Evolutionary conservation across 2,797 vertebrate genomes (phyloP).

Genomic region (Sorex maritimensis): DNA sequence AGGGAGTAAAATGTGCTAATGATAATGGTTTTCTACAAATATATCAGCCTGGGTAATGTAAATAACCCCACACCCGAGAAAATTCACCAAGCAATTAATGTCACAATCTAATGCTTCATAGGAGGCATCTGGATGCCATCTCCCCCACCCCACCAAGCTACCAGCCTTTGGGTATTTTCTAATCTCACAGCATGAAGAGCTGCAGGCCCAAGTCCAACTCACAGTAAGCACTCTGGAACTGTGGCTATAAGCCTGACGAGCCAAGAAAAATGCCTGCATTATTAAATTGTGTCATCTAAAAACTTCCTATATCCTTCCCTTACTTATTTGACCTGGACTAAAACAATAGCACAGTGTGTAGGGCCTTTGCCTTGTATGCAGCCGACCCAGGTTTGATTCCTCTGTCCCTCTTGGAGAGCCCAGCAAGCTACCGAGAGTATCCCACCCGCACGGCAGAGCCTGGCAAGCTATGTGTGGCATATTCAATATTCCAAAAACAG

Average conservation of each 20-base stretch:
- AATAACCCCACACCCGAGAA: neutral
- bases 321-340: neutral
- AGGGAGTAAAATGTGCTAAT: slow-evolving; percentile 25
- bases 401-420: too few relatives aligned
- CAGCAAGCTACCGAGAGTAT: too few relatives aligned
- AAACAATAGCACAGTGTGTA: too few relatives aligned
- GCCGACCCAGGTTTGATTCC: too few relatives aligned
- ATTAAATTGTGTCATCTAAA: neutral
- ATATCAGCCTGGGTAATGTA: slow-evolving; percentile 1
- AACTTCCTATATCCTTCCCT: neutral
- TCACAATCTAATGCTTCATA: neutral
- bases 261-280: accelerated
- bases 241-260: neutral
- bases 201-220: accelerated
- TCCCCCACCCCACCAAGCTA: neutral
- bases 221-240: neutral
- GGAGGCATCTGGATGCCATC: neutral
- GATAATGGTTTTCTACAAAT: neutral
- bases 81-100: slow-evolving; percentile 2
- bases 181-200: neutral
- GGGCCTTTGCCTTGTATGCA: too few relatives aligned
- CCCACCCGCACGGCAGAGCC: too few relatives aligned
- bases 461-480: too few relatives aligned
- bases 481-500: too few relatives aligned
- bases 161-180: accelerated